A percentile compares a stretch with the other conserved stretches of the same genome.
Evolutionary conservation across 2,888 invertebrate genomes (phyloP).

Genomic region (Agrotis exclamationis): DNA sequence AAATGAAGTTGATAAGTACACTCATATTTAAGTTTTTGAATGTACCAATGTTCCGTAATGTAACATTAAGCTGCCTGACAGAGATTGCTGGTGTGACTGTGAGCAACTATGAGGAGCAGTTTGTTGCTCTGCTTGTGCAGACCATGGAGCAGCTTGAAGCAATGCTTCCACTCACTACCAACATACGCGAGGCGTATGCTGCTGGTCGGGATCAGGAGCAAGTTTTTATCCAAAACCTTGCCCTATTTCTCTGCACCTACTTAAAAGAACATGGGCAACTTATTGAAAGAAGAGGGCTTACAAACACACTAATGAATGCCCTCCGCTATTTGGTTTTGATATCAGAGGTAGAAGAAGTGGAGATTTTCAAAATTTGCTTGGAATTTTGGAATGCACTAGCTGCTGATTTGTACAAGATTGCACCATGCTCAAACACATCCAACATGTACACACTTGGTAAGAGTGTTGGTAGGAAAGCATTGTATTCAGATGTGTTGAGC

Average conservation of each 20-base stretch:
- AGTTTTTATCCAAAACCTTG: conserved; percentile 99
- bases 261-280: conserved; percentile 98
- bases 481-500: conserved; percentile 95
- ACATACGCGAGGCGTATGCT: conserved; percentile 98
- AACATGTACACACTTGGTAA: conserved; percentile 84
- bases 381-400: conserved; percentile 99
- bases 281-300: conserved; percentile 95
- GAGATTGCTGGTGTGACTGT: conserved; percentile 98
- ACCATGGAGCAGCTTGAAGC: conserved; percentile 98
- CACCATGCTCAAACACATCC: conserved; percentile 92
- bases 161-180: conserved; percentile 97
- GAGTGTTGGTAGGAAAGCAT: conserved; percentile 92
- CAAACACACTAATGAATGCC: conserved; percentile 95
- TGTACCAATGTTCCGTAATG: conserved; percentile 99
- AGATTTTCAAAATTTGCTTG: conserved; percentile 99
- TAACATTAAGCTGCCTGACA: conserved; percentile 99
- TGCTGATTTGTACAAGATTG: conserved; percentile 97
- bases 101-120: conserved; percentile 97
- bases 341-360: conserved; percentile 99
- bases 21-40: conserved; percentile 99
- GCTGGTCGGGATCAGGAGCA: conserved; percentile 99
- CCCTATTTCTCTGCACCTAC: conserved; percentile 99
- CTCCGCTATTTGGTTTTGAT: conserved; percentile 97
- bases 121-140: conserved; percentile 96
- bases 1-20: conserved; percentile 98